Conservation (phyloP, 2,113 vertebrate genomes). For the Nycticebus coucang region DNA sequence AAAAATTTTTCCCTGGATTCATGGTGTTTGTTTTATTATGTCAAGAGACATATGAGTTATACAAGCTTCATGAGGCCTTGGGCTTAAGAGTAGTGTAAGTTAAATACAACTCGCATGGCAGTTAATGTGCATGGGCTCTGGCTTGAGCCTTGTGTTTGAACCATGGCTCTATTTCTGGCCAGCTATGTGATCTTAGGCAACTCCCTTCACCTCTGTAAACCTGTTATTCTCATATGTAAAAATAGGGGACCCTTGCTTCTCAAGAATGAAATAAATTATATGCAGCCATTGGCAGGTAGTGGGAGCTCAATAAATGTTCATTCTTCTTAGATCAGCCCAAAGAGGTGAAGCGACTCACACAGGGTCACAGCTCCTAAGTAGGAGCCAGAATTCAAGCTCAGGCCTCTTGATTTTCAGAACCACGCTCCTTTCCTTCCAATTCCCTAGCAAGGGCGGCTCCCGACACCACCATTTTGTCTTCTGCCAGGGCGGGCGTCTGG, state of each 20-base stretch:
- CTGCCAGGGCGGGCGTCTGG: conserved; percentile 72
- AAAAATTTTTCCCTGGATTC: no score
- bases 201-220: neutral
- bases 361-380: conserved; percentile 1
- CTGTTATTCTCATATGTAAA: neutral
- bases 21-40: no score
- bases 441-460: conserved; percentile 69
- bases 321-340: neutral
- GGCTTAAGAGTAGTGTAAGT: no score
- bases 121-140: neutral
- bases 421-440: conserved; percentile 56
- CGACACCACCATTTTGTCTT: conserved; percentile 77
- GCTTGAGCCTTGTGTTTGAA: neutral
- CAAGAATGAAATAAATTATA: neutral
- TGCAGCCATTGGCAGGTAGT: neutral
- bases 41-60: no score
- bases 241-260: neutral
- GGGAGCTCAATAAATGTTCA: neutral
- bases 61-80: no score
- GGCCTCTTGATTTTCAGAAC: conserved; percentile 52
- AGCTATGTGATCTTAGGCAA: neutral
- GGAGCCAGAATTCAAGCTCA: neutral
- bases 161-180: neutral
- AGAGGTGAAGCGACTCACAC: neutral
- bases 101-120: no score